These are phyloP conservation scores for Mormyrops attenuatus DNA, from an alignment of 2,797 vertebrate species.

Conservation along the genomic window DNA sequence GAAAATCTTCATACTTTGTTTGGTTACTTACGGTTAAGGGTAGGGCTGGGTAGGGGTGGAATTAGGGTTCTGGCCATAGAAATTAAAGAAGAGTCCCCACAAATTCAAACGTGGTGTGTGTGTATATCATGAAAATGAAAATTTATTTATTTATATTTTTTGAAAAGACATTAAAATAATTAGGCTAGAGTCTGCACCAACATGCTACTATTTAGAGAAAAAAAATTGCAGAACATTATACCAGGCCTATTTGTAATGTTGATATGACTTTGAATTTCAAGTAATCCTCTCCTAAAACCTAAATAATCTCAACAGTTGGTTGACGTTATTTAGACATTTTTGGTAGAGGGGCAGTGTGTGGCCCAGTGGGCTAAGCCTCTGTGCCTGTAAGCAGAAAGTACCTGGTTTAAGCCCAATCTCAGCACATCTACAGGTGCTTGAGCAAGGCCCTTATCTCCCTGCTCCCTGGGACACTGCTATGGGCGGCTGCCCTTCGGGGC, in stretches of 20 bases:
- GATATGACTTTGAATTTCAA: not conserved
- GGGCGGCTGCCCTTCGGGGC: not conserved
- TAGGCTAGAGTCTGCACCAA: not conserved
- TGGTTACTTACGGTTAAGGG: not conserved
- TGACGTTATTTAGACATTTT: not conserved
- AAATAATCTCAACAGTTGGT: not conserved
- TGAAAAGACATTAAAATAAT: not conserved
- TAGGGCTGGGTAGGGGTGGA: not conserved
- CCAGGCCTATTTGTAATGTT: not conserved
- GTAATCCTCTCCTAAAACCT: not conserved
- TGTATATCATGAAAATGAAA: not conserved
- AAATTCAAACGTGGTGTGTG: not conserved
- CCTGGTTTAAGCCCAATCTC: not conserved
- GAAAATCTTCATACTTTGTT: not conserved
- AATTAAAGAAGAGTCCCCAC: not conserved
- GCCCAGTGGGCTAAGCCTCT: not conserved
- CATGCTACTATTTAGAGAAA: not conserved
- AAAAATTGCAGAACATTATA: not conserved
- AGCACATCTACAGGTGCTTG: not conserved
- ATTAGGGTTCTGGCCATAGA: not conserved
- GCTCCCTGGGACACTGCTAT: not conserved
- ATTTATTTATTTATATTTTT: not conserved
- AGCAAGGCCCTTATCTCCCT: not conserved
- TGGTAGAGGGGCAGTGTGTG: not conserved
- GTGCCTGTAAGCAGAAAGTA: not conserved